phyloP scores from a whole-genome alignment of 2,888 invertebrate genomes.

The Agrotis exclamationis region DNA sequence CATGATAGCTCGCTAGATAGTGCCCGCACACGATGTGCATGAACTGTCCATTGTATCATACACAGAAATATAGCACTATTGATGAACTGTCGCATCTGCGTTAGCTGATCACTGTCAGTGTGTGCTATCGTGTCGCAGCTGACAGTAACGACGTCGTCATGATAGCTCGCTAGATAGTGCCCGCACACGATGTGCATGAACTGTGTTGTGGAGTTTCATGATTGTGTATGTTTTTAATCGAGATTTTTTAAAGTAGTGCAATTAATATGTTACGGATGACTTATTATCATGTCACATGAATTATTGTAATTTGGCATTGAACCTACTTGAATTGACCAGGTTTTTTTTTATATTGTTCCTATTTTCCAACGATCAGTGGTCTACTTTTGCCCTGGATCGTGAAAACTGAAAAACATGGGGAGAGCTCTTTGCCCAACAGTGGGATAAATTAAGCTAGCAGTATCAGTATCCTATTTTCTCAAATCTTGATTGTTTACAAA shows the following conservation, averaged over 20 bases:
- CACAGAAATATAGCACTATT: slow-evolving; percentile 66
- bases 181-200: slow-evolving; percentile 83
- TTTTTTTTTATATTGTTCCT: neutral
- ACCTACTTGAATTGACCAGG: no score
- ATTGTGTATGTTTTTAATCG: slow-evolving; percentile 10
- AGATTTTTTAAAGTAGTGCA: slow-evolving; percentile 4
- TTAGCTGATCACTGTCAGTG: slow-evolving; percentile 72
- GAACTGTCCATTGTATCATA: no score
- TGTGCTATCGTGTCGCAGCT: slow-evolving; percentile 78
- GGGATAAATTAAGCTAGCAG: no score
- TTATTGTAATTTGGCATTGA: neutral
- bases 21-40: no score
- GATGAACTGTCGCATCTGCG: slow-evolving; percentile 32
- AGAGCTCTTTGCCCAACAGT: no score
- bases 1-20: no score
- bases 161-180: slow-evolving; percentile 82
- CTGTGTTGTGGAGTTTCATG: slow-evolving; percentile 23
- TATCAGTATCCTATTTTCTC: neutral
- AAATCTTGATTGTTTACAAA: neutral
- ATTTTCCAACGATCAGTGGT: no score
- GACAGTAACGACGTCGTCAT: slow-evolving; percentile 86
- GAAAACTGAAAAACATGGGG: no score
- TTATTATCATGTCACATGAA: neutral
- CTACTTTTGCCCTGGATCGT: no score
- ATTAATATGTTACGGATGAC: neutral